These are phyloP conservation scores for Trichopria drosophilae DNA, from an alignment of 2,888 invertebrate species.

Conservation along the genomic window DNA sequence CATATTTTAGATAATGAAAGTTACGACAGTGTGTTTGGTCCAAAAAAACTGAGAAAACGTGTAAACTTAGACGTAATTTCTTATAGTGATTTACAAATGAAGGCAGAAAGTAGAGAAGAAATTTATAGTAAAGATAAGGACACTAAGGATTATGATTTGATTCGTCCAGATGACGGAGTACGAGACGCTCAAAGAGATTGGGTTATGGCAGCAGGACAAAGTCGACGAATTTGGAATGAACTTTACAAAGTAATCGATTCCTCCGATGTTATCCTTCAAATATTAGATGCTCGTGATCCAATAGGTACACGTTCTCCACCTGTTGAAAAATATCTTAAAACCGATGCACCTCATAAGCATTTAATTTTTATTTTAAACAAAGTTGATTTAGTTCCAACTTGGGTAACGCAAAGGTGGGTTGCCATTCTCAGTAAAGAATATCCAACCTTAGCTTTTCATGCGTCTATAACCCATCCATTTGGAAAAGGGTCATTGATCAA, in stretches of 20 bases:
- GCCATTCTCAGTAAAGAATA: slow-evolving; percentile 90
- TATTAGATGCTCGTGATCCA: slow-evolving; percentile 96
- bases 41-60: slow-evolving; percentile 87
- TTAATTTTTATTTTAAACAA: slow-evolving; percentile 96
- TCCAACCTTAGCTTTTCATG: slow-evolving; percentile 98
- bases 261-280: slow-evolving; percentile 94
- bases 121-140: slow-evolving; percentile 77
- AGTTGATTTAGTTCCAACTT: slow-evolving; percentile 93
- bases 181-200: slow-evolving; percentile 85
- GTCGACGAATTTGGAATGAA: slow-evolving; percentile 98
- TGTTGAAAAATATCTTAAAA: slow-evolving; percentile 84
- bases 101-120: slow-evolving; percentile 71
- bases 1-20: slow-evolving; percentile 95
- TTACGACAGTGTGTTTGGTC: slow-evolving; percentile 93
- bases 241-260: slow-evolving; percentile 98
- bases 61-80: slow-evolving; percentile 79
- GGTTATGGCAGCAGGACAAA: slow-evolving; percentile 95
- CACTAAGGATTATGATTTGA: slow-evolving; percentile 76
- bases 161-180: slow-evolving; percentile 78
- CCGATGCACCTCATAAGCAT: slow-evolving; percentile 96
- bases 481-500: slow-evolving; percentile 97
- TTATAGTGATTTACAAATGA: slow-evolving; percentile 75
- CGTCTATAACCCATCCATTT: slow-evolving; percentile 97
- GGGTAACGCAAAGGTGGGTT: slow-evolving; percentile 99
- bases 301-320: slow-evolving; percentile 92